phyloP scores from a whole-genome alignment of 2,113 vertebrate genomes.

The Lophius piscatorius region DNA sequence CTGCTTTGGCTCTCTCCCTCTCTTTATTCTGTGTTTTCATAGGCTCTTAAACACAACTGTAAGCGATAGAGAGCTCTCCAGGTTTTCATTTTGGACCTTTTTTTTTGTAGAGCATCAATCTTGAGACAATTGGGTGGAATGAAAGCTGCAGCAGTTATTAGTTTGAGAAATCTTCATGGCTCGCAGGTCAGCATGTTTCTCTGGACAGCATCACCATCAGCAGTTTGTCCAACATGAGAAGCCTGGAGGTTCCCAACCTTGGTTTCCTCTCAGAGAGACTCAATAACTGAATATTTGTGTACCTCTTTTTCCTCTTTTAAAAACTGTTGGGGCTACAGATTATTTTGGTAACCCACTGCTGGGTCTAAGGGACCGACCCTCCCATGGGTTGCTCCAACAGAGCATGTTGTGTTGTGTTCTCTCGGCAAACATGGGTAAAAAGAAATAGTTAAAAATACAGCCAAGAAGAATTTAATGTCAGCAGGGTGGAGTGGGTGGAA shows the following conservation, averaged over 20 bases:
- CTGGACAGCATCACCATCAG: conserved; percentile 26
- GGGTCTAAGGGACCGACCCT: too few species aligned
- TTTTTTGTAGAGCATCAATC: neutral
- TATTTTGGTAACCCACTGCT: too few species aligned
- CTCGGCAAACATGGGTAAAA: too few species aligned
- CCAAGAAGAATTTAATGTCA: too few species aligned
- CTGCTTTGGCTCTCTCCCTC: neutral
- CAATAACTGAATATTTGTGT: neutral
- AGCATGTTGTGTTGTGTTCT: too few species aligned
- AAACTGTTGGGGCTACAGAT: too few species aligned
- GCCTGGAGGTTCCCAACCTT: neutral
- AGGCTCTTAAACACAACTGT: neutral
- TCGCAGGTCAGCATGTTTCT: conserved; percentile 24
- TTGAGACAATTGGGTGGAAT: conserved; percentile 10
- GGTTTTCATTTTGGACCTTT: neutral
- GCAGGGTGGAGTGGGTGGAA: too few species aligned
- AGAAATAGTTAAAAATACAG: too few species aligned
- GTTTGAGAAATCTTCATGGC: conserved; percentile 15
- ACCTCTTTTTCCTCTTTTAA: too few species aligned
- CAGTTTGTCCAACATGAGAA: conserved; percentile 23
- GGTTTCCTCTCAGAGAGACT: neutral
- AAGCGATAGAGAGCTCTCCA: neutral
- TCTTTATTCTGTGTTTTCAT: neutral
- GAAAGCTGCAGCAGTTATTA: conserved; percentile 25
- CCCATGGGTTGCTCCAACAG: too few species aligned